Percentiles rank a stretch among this genome's conserved stretches.
phyloP scores from a whole-genome alignment of 2,797 vertebrate species.

The Numenius phaeopus region DNA sequence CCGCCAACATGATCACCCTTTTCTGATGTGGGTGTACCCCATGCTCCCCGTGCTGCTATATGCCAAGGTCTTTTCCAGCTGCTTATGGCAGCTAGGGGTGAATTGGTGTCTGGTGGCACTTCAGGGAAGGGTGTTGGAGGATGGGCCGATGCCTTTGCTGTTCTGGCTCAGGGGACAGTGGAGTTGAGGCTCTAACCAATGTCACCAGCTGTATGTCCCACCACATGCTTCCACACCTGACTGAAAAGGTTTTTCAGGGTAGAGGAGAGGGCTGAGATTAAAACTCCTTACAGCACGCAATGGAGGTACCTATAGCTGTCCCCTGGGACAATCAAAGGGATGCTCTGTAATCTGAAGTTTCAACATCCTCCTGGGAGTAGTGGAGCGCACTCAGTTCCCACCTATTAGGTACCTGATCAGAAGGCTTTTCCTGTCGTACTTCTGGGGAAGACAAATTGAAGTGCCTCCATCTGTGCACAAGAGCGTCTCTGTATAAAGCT shows the following conservation, averaged over 20 bases:
- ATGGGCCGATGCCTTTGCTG: background rate
- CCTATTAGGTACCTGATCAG: background rate
- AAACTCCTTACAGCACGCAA: background rate
- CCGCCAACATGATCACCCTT: background rate
- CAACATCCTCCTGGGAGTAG: background rate
- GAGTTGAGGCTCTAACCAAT: background rate
- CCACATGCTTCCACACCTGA: background rate
- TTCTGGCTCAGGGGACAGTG: background rate
- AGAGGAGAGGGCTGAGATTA: background rate
- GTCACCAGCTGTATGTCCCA: background rate
- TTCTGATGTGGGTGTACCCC: rapidly evolving
- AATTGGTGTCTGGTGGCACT: background rate
- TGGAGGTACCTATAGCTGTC: background rate
- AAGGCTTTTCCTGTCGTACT: background rate
- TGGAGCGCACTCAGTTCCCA: rapidly evolving
- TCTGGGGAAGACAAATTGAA: background rate
- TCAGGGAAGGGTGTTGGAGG: background rate
- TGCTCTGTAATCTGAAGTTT: background rate
- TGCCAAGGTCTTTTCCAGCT: background rate
- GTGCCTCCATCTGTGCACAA: background rate
- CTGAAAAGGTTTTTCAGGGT: background rate
- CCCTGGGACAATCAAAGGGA: background rate
- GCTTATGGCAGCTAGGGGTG: background rate
- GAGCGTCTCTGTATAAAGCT: background rate
- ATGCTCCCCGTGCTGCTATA: rapidly evolving